A percentile compares a stretch with the other conserved stretches of the same genome.
phyloP scores from a whole-genome alignment of 1,140 invertebrate genomes.

The Asbolus verrucosus region DNA sequence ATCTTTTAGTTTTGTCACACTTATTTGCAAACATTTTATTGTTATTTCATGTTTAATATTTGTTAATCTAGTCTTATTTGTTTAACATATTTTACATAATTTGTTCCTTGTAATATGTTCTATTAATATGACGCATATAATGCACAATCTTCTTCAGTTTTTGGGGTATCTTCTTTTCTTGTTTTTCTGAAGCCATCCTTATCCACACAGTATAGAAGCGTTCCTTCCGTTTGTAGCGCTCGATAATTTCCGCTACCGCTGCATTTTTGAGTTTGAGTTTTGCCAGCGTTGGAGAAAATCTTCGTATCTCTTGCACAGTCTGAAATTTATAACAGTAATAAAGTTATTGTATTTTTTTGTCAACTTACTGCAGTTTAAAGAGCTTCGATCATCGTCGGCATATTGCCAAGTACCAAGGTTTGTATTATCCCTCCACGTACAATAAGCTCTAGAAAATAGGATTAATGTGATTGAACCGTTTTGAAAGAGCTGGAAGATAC shows the following conservation, averaged over 20 bases:
- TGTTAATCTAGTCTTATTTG: slow-evolving; percentile 47
- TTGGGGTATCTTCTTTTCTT: slow-evolving; percentile 33
- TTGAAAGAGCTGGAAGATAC: slow-evolving; percentile 56
- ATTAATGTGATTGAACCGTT: too few species aligned
- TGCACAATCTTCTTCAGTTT: not conserved
- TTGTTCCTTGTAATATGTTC: slow-evolving; percentile 13
- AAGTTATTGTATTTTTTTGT: slow-evolving; percentile 17
- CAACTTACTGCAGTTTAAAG: slow-evolving; percentile 71
- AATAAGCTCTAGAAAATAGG: slow-evolving; percentile 69
- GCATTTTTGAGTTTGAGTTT: slow-evolving; percentile 65
- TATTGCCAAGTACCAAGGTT: slow-evolving; percentile 67
- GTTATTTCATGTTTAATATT: slow-evolving; percentile 45
- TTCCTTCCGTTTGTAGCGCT: slow-evolving; percentile 64
- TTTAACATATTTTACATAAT: slow-evolving; percentile 32
- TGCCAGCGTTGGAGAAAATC: slow-evolving; percentile 65
- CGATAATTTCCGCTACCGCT: slow-evolving; percentile 68
- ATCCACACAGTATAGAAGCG: slow-evolving; percentile 68
- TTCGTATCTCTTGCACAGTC: slow-evolving; percentile 70
- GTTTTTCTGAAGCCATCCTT: slow-evolving; percentile 66
- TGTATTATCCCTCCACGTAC: slow-evolving; percentile 67
- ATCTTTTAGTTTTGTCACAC: too few species aligned
- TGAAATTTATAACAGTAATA: slow-evolving; percentile 55
- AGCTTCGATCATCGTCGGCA: slow-evolving; percentile 60
- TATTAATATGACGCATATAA: too few species aligned
- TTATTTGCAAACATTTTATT: too few species aligned